Evolutionary conservation across 2,888 invertebrate genomes (phyloP).

Genomic region (Branchinecta sandiegonensis): DNA sequence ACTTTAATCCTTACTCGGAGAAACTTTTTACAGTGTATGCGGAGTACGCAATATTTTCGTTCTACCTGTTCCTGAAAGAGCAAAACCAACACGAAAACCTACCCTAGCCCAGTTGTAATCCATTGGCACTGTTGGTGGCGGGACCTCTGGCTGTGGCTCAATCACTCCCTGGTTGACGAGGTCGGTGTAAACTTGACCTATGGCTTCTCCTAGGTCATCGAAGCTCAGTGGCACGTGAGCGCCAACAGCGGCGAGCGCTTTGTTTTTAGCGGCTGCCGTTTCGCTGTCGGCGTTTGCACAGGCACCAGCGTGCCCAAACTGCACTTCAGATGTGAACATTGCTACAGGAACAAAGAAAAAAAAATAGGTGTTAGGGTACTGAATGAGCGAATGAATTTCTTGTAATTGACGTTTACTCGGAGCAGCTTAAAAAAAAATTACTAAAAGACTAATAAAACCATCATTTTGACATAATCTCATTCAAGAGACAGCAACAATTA

Average conservation of each 20-base stretch:
- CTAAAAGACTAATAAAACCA: no score
- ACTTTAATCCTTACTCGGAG: no score
- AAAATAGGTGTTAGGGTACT: no score
- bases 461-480: no score
- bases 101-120: conserved; percentile 93
- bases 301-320: conserved; percentile 98
- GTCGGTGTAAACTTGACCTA: conserved; percentile 54
- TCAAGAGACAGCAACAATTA: no score
- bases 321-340: conserved; percentile 48
- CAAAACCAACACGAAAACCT: conserved; percentile 25
- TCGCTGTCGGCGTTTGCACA: conserved; percentile 87
- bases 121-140: conserved; percentile 99
- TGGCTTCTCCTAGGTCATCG: conserved; percentile 69
- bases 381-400: no score
- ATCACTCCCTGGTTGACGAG: conserved; percentile 70
- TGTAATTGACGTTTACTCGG: no score
- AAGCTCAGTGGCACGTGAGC: conserved; percentile 85
- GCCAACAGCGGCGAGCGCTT: conserved; percentile 61
- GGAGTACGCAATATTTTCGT: background rate
- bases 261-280: conserved; percentile 86
- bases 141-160: conserved; percentile 73
- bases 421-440: no score
- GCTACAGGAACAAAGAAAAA: no score
- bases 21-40: no score
- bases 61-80: background rate